Percentiles rank a stretch among this genome's conserved stretches.
Conservation (phyloP, 2,797 vertebrate species). For the Enoplosus armatus region DNA sequence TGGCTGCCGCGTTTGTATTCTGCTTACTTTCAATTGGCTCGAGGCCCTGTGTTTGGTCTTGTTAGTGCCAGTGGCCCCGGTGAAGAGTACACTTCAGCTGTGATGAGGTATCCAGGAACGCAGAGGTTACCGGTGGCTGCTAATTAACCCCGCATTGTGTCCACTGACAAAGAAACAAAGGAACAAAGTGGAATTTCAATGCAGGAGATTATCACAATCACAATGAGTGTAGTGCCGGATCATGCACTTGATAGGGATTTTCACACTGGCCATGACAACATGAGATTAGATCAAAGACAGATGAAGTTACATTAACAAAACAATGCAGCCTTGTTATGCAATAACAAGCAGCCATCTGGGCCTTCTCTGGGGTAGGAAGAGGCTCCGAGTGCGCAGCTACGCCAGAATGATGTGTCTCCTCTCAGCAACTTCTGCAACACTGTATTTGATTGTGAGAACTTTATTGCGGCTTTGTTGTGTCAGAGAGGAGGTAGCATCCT, state of each 20-base stretch:
- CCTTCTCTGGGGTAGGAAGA: slow-evolving; percentile 54
- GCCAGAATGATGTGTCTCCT: slow-evolving; percentile 24
- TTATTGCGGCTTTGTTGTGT: slow-evolving; percentile 75
- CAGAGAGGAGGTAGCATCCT: slow-evolving; percentile 74
- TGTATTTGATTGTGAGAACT: slow-evolving; percentile 68
- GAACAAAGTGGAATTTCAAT: slow-evolving; percentile 90
- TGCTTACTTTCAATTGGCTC: slow-evolving; percentile 78
- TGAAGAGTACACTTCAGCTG: slow-evolving; percentile 87
- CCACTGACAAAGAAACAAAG: slow-evolving; percentile 88
- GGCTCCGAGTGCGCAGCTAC: slow-evolving; percentile 45
- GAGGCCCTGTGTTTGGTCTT: slow-evolving; percentile 78
- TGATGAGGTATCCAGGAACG: slow-evolving; percentile 86
- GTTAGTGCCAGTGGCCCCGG: slow-evolving; percentile 73
- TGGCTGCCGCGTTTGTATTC: slow-evolving; percentile 74
- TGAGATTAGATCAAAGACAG: slow-evolving; percentile 89
- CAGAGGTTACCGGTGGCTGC: slow-evolving; percentile 87
- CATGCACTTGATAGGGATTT: slow-evolving; percentile 88
- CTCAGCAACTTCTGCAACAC: slow-evolving; percentile 53
- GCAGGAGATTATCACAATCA: slow-evolving; percentile 88
- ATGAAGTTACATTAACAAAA: slow-evolving; percentile 87
- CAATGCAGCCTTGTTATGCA: slow-evolving; percentile 86
- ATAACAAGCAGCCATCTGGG: slow-evolving; percentile 85
- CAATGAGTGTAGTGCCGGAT: slow-evolving; percentile 86
- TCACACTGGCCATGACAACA: slow-evolving; percentile 86
- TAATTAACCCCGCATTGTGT: slow-evolving; percentile 91